Evolutionary conservation across 1,140 invertebrate genomes (phyloP).

Genomic region (Bathynomus jamesi): DNA sequence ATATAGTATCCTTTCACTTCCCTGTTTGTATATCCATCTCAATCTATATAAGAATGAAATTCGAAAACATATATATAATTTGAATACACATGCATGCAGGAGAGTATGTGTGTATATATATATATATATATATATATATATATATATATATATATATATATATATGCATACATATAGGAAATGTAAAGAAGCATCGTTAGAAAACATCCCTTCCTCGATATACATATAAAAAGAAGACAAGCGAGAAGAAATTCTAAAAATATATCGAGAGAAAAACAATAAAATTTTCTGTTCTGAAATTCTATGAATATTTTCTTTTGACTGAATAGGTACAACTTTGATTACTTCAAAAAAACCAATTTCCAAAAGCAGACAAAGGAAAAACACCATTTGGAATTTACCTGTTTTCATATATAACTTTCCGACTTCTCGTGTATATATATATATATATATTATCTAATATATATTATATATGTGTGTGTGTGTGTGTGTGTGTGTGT

Average conservation of each 20-base stretch:
- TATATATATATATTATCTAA: background rate
- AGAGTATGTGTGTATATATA: background rate
- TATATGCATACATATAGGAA: background rate
- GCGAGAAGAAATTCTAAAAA: background rate
- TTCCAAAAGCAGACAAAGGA: background rate
- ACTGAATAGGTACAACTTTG: background rate
- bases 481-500: background rate
- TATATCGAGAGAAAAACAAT: background rate
- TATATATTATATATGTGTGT: background rate
- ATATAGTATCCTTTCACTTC: too few relatives aligned
- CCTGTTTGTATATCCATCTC: too few relatives aligned
- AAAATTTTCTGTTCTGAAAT: background rate
- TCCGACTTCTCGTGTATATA: too few relatives aligned
- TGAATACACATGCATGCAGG: too few relatives aligned
- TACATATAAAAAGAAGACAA: background rate
- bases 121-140: conserved; percentile 3
- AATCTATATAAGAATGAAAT: too few relatives aligned
- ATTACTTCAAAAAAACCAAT: background rate
- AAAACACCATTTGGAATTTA: background rate
- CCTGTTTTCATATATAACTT: background rate
- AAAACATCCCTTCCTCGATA: background rate
- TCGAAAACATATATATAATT: too few relatives aligned
- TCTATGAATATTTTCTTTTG: background rate
- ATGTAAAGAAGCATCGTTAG: background rate
- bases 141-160: background rate